phyloP scores from a whole-genome alignment of 2,113 vertebrate species.

The Sarotherodon lohbergeri region DNA sequence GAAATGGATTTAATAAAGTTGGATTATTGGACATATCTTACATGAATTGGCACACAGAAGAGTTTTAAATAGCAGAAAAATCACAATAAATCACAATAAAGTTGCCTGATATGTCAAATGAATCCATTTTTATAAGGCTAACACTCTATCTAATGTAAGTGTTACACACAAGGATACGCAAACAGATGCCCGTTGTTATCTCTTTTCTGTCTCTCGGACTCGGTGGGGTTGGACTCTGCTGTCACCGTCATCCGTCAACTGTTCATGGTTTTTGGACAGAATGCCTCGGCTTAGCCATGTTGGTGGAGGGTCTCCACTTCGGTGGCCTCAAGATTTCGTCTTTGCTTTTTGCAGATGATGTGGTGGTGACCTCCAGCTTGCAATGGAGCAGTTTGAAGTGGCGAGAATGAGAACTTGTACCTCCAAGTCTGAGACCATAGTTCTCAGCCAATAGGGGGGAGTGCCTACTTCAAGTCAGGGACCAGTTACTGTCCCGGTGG shows the following conservation, averaged over 20 bases:
- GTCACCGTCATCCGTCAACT: not conserved
- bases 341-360: not conserved
- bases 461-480: not conserved
- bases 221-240: not conserved
- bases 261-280: not conserved
- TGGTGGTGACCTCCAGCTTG: not conserved
- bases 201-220: not conserved
- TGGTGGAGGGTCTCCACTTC: rapidly evolving
- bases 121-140: not conserved
- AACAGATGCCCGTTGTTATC: not conserved
- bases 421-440: not conserved
- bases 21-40: rapidly evolving
- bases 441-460: not conserved
- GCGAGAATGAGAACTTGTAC: not conserved
- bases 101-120: rapidly evolving
- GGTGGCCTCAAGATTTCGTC: rapidly evolving
- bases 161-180: rapidly evolving
- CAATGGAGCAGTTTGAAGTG: not conserved
- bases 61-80: not conserved
- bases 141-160: not conserved
- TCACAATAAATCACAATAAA: not conserved
- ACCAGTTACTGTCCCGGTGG: not conserved
- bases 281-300: not conserved
- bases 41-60: not conserved
- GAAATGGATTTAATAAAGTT: not conserved